Conservation (phyloP, 2,888 invertebrate species). For the Epistrophe grossulariae region DNA sequence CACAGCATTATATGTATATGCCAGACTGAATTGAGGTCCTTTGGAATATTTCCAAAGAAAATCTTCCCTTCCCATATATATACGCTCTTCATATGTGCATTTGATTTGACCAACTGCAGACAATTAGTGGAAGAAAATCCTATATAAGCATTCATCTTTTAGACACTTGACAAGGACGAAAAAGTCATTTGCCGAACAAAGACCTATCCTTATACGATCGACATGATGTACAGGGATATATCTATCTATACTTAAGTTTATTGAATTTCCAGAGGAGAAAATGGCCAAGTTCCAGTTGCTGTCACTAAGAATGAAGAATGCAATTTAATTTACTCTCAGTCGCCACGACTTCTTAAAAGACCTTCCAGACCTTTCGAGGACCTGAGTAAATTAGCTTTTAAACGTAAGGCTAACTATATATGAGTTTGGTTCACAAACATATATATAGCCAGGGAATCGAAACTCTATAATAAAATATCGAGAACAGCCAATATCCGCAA, state of each 20-base stretch:
- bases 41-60: slow-evolving; percentile 31
- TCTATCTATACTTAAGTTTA: not conserved
- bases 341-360: slow-evolving; percentile 4
- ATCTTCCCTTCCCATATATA: too few relatives aligned
- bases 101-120: slow-evolving; percentile 36
- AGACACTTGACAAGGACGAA: slow-evolving; percentile 50
- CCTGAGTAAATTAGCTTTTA: slow-evolving; percentile 62
- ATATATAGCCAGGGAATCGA: not conserved
- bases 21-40: slow-evolving; percentile 2
- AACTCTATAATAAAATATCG: slow-evolving; percentile 61
- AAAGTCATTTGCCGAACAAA: slow-evolving; percentile 1
- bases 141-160: slow-evolving; percentile 59
- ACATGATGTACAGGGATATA: not conserved
- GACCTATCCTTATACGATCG: not conserved
- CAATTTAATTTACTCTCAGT: slow-evolving; percentile 67
- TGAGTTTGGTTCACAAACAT: not conserved
- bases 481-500: slow-evolving; percentile 62
- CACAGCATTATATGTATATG: slow-evolving; percentile 6
- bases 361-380: not conserved
- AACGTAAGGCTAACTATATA: slow-evolving; percentile 41
- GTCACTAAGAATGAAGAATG: slow-evolving; percentile 67
- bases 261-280: slow-evolving; percentile 59
- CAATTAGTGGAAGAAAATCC: slow-evolving; percentile 61
- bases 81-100: not conserved
- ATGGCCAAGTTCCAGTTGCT: slow-evolving; percentile 67